Base-by-base conservation (phyloP, 2,888 invertebrate species). In the Sussaba pulchella region DNA sequence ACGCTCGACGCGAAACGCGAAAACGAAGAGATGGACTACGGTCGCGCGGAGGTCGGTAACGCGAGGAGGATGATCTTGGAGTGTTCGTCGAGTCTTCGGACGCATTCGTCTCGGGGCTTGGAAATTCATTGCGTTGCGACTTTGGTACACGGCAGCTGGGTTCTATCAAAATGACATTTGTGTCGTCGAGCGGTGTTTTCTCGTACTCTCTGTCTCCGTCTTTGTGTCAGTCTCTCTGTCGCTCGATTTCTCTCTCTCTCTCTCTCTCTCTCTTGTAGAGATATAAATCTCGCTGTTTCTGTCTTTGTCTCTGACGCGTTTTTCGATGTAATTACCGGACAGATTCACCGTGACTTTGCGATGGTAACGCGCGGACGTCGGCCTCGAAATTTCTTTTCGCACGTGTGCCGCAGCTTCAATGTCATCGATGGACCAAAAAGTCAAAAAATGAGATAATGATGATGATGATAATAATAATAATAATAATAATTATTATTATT, bases 121-220 rank as follows among this genome's bases (percentile, higher is more conserved):
- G 24, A 78, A 76, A 83, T 78, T 47, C 75, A 78, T 76, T 75
- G 63, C 70, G 69, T 76, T 76, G 73, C 67, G 36, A 64, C 50
- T 39, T 72, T 64, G 31, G 63, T 45, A 47, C 64, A 9, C 47
- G 66, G 66, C 84, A 84, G 82, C 82, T 83, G 83, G 73, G 78
- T 78, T 67, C 84, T 83, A 84, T 84, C 82, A 82, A 82, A 84
- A 83, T 84, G 71, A 83, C 84, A 84, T 84, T 84, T 84, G 83
- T 78, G 66, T 71, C 52, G 31, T 31, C 31, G 31, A 5, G 31
- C 2, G 31, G 52, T 41, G 45, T 50, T 67, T 47, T 47, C n/a
- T 31, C 43, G 70, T 50, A 8, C 31, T 47, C 63, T 43, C 43
- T 63, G 45, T 41, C 70, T 17, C 26, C 19, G 43, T 41, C 36